Conservation (phyloP, 2,113 vertebrate genomes). For the Pycnonotus jocosus region DNA sequence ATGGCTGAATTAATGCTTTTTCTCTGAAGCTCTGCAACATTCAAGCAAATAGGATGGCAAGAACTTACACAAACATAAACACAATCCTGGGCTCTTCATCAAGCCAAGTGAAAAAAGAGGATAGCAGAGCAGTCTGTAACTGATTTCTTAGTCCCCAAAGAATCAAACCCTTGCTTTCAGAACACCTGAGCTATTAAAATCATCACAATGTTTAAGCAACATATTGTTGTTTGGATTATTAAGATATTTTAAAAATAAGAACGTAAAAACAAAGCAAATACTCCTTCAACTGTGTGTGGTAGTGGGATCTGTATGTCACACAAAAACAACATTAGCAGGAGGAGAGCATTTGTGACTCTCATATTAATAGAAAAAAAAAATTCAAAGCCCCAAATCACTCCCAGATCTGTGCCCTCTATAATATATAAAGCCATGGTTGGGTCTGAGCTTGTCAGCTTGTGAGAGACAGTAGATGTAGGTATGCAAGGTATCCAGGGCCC, state of each 20-base stretch:
- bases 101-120: neutral
- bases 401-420: neutral
- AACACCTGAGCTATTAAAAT: neutral
- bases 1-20: neutral
- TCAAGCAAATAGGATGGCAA: neutral
- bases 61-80: neutral
- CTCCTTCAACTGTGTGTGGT: neutral
- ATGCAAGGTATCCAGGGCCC: neutral
- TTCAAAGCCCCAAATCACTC: neutral
- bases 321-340: neutral
- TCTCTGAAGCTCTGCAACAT: neutral
- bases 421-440: neutral
- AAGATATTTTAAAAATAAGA: neutral
- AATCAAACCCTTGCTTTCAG: neutral
- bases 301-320: neutral
- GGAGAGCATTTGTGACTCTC: neutral
- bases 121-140: neutral
- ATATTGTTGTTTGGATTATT: neutral
- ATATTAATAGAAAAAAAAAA: neutral
- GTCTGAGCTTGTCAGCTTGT: neutral
- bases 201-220: neutral
- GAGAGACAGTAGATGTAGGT: neutral
- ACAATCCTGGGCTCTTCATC: neutral
- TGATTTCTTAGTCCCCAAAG: neutral
- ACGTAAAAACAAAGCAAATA: neutral